Conservation (phyloP, 2,888 invertebrate genomes). For the Lithosia quadra region DNA sequence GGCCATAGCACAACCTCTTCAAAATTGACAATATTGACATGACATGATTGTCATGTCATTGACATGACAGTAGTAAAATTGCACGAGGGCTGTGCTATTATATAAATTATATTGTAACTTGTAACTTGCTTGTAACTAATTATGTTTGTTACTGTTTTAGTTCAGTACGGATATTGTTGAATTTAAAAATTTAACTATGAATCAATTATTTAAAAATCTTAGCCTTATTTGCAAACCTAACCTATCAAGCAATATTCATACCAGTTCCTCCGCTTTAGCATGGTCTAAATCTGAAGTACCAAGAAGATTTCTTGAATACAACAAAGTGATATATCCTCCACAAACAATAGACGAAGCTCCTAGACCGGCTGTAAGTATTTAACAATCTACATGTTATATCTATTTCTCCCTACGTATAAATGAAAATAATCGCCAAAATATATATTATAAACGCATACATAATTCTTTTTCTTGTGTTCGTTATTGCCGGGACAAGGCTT, state of each 20-base stretch:
- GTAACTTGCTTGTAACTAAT: not conserved
- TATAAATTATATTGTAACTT: no score
- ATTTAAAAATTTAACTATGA: slow-evolving; percentile 35
- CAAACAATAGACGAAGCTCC: slow-evolving; percentile 90
- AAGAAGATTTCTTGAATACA: slow-evolving; percentile 88
- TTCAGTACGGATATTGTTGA: not conserved
- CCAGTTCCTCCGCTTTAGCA: slow-evolving; percentile 63
- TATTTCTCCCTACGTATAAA: no score
- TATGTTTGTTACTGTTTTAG: not conserved
- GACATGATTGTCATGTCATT: no score
- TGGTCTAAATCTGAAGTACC: slow-evolving; percentile 78
- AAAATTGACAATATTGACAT: no score
- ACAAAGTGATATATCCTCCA: slow-evolving; percentile 93
- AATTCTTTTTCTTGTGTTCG: no score
- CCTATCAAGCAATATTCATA: slow-evolving; percentile 62
- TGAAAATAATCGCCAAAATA: no score
- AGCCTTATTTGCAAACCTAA: slow-evolving; percentile 40
- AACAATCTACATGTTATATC: no score
- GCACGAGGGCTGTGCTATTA: no score
- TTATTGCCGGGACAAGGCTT: no score
- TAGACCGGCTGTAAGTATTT: slow-evolving; percentile 92
- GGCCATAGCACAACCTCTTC: no score
- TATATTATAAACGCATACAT: no score
- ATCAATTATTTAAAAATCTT: slow-evolving; percentile 43
- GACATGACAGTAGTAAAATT: no score